Percentiles rank a stretch among this genome's conserved stretches.
phyloP scores from a whole-genome alignment of 2,797 vertebrate genomes.

The Nyctibius grandis region DNA sequence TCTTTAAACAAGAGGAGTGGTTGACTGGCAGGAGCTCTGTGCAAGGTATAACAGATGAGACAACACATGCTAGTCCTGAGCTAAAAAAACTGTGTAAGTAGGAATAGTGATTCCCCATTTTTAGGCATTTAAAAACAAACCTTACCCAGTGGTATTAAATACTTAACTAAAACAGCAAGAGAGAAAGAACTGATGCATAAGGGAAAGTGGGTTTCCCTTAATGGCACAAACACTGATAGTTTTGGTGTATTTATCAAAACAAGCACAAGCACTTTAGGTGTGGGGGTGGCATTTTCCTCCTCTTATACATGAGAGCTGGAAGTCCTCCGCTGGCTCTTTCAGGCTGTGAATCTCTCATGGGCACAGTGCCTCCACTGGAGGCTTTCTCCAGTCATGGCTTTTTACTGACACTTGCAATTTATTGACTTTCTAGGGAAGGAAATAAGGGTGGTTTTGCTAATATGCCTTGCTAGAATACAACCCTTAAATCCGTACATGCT shows the following conservation, averaged over 20 bases:
- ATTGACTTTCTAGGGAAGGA: neutral
- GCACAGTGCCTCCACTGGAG: neutral
- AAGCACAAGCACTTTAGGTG: neutral
- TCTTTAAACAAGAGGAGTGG: neutral
- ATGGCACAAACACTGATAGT: neutral
- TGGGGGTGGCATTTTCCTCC: neutral
- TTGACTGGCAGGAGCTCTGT: neutral
- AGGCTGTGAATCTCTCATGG: neutral
- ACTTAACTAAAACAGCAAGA: neutral
- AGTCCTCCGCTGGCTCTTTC: neutral
- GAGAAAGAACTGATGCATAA: neutral
- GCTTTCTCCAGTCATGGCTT: neutral
- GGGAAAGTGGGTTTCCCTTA: neutral
- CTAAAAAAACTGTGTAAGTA: neutral
- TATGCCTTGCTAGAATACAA: neutral
- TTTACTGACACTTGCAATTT: neutral
- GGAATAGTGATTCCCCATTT: neutral
- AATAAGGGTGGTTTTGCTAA: neutral
- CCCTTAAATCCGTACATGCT: neutral
- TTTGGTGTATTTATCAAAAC: neutral
- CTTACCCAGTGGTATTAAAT: neutral
- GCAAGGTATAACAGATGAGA: neutral
- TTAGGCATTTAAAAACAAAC: neutral
- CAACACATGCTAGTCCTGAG: neutral
- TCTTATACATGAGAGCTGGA: neutral